Percentiles rank a stretch among this genome's conserved stretches.
phyloP scores from a whole-genome alignment of 1,140 invertebrate species.

The Drosophila guanche region DNA sequence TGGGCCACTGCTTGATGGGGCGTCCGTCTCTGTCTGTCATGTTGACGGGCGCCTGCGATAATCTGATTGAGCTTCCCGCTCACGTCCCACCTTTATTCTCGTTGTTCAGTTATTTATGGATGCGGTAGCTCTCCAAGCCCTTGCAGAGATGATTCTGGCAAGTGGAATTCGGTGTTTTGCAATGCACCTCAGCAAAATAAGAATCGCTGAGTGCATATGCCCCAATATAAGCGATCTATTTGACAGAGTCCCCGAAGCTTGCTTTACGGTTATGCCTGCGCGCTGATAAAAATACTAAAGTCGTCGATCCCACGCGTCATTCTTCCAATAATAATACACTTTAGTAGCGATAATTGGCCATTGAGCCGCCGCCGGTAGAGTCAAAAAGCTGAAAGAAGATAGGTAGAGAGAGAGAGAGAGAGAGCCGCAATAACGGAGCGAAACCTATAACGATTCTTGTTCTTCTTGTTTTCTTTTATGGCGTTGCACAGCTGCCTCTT shows the following conservation, averaged over 20 bases:
- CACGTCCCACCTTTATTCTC: conserved; percentile 22
- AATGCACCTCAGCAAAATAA: no score
- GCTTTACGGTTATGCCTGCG: conserved; percentile 36
- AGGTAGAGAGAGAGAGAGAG: background rate
- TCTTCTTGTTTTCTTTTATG: conserved; percentile 38
- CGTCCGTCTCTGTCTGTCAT: conserved; percentile 34
- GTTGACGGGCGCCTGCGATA: conserved; percentile 51
- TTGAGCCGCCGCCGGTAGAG: conserved; percentile 35
- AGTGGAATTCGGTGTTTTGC: no score
- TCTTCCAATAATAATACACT: conserved; percentile 72
- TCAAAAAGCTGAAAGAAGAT: conserved; percentile 1
- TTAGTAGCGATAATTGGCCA: conserved; percentile 74
- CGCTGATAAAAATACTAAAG: conserved; percentile 52
- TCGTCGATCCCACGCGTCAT: conserved; percentile 62
- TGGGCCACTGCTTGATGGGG: conserved; percentile 44
- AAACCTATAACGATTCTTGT: conserved; percentile 37
- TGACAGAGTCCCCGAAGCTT: conserved; percentile 8
- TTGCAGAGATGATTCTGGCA: no score
- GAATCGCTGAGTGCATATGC: background rate
- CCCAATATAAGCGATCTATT: conserved; percentile 34
- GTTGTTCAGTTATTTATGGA: conserved; percentile 11
- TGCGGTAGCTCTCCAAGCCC: no score
- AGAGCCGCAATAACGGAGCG: conserved; percentile 44
- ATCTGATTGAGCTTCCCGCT: conserved; percentile 51
- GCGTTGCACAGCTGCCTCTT: conserved; percentile 22